These are phyloP conservation scores for Gymnocheta viridis DNA, from an alignment of 2,888 invertebrate species.

Conservation along the genomic window DNA sequence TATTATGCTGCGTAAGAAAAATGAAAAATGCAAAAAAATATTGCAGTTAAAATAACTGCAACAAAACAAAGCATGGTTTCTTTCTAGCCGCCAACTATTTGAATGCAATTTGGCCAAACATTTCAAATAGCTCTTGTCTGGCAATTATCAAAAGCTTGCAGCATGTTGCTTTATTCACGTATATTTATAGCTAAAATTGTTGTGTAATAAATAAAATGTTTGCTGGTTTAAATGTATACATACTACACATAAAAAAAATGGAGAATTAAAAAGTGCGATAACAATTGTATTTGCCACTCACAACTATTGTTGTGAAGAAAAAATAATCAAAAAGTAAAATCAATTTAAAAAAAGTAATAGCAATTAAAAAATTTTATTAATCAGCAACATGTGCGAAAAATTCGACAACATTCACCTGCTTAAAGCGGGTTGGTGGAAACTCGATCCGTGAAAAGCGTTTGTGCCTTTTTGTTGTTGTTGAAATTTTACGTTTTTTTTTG, in stretches of 20 bases:
- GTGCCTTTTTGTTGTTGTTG: not conserved
- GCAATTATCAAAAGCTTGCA: constrained; percentile 30
- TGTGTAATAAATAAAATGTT: constrained; percentile 51
- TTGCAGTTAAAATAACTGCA: constrained; percentile 41
- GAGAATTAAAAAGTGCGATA: constrained; percentile 51
- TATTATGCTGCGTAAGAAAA: constrained; percentile 48
- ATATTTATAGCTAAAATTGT: constrained; percentile 29
- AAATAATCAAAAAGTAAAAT: constrained; percentile 30
- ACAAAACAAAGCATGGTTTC: constrained; percentile 19
- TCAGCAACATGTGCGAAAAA: constrained; percentile 21
- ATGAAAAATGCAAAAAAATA: constrained; percentile 9
- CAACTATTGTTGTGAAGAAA: constrained; percentile 23
- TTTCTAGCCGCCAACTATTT: constrained; percentile 43
- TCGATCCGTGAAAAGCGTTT: not conserved
- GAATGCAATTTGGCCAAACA: constrained; percentile 32
- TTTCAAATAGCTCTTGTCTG: constrained; percentile 26
- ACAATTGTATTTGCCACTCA: constrained; percentile 47
- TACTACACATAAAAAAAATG: not conserved
- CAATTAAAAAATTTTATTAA: constrained; percentile 34
- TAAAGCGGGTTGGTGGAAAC: not conserved
- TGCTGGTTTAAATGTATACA: constrained; percentile 13
- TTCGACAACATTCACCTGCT: constrained; percentile 28
- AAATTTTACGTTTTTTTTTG: not conserved
- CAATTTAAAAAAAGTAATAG: constrained; percentile 24
- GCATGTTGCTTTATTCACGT: constrained; percentile 8